Evolutionary conservation across 1,140 invertebrate genomes (phyloP), one percentile per base, ranked within the genome.

Genomic region (Leptinotarsa undecemlineata): DNA sequence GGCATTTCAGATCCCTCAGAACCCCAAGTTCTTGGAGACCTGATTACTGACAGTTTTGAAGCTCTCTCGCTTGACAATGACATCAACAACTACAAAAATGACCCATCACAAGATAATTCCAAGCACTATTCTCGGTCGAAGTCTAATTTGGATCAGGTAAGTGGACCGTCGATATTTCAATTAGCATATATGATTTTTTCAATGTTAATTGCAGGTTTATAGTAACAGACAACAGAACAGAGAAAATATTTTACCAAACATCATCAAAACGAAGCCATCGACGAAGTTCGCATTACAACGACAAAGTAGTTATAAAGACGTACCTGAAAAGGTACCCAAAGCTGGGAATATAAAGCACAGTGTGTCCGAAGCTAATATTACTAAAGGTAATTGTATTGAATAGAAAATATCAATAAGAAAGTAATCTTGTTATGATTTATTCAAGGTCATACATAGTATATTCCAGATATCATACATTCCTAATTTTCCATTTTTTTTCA

Each of bases 111-210:
- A 51, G 47, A 76, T n/a, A 80, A 70, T 48, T 75, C 82, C 11
- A 78, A 80, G 15, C 75, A 83, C 26, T 84, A 84, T 79, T 80
- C 81, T 21, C 77, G 84, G 42, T 85, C 84, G 4, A 84, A 85
- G 76, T 85, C 84, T 4, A 85, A 85, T 77, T 74, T 85, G 47
- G 84, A 85, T 72, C 83, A 84, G 76, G 77, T 80, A 57, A 69
- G 57, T 74, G 13, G 0, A 23, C 15, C 11, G 1, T 64, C 63
- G 14, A 64, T 15, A 19, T 19, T 23, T 64, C 17, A 64, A 23
- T 17, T 20, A 5, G 2, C 8, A 11, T 62, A 19, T 19, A 62
- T 19, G 13, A 66, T 20, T 66, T 66, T 66, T 66, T 66, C 2
- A 1, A 2, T 23, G 15, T n/a, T n/a, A 14, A 20, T 66, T 17